These are phyloP conservation scores for Podocnemis expansa DNA, from an alignment of 2,113 vertebrate genomes.

Conservation along the genomic window DNA sequence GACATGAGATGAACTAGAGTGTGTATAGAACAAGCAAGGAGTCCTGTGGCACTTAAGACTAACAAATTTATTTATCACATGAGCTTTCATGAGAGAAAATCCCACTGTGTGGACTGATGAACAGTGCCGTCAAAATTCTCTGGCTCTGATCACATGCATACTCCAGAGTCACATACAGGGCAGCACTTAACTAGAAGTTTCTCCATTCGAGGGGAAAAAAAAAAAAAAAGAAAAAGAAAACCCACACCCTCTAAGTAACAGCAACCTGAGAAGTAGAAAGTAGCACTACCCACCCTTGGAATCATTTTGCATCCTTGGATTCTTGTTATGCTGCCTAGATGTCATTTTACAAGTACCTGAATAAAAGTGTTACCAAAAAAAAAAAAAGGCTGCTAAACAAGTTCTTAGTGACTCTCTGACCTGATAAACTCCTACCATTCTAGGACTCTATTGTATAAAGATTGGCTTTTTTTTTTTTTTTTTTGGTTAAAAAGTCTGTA, in stretches of 20 bases:
- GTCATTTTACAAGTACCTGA: slow-evolving; percentile 8
- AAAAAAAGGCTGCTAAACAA: neutral
- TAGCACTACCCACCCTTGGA: slow-evolving; percentile 70
- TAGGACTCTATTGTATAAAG: neutral
- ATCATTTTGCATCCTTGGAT: slow-evolving; percentile 41
- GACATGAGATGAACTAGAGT: neutral
- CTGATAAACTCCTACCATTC: neutral
- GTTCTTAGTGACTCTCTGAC: neutral
- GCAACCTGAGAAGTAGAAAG: slow-evolving; percentile 74
- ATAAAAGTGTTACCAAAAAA: neutral
- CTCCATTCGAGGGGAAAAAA: slow-evolving; percentile 69
- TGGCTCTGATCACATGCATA: neutral
- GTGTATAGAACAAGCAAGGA: no score
- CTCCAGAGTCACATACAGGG: neutral
- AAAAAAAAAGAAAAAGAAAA: slow-evolving; percentile 38
- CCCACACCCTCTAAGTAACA: slow-evolving; percentile 66
- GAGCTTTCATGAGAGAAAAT: no score
- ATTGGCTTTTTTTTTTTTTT: no score
- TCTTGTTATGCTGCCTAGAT: slow-evolving; percentile 29
- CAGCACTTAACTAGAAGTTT: slow-evolving; percentile 49
- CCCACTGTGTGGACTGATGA: neutral
- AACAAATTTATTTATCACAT: no score
- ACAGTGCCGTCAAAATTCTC: neutral
- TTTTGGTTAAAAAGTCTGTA: neutral
- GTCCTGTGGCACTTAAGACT: no score